A percentile compares a stretch with the other conserved stretches of the same genome.
These are phyloP conservation scores for Boloria selene DNA, from an alignment of 2,888 invertebrate species.

Conservation along the genomic window DNA sequence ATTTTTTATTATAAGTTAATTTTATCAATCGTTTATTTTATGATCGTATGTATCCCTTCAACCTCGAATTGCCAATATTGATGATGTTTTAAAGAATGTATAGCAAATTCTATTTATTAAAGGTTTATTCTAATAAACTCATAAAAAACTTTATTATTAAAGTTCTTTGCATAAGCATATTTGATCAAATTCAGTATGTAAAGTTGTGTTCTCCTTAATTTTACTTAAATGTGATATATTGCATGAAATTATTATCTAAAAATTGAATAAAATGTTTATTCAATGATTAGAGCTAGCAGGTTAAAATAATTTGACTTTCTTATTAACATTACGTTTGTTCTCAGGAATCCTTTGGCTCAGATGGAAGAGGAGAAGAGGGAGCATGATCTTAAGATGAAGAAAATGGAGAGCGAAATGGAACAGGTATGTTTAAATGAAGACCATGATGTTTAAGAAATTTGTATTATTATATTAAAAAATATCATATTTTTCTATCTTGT, in stretches of 20 bases:
- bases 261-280: constrained; percentile 3
- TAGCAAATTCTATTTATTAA: background rate
- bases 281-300: background rate
- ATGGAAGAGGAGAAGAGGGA: constrained; percentile 99
- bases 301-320: background rate
- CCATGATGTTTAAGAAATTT: background rate
- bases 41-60: no score
- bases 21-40: no score
- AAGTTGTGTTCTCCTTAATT: background rate
- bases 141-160: background rate
- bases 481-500: background rate
- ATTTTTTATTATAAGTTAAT: no score
- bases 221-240: background rate
- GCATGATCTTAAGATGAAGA: constrained; percentile 98
- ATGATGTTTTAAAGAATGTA: background rate
- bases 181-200: background rate
- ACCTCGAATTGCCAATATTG: background rate
- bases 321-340: constrained; percentile 53
- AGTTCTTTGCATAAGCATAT: background rate
- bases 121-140: no score
- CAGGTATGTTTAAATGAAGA: constrained; percentile 75
- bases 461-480: background rate
- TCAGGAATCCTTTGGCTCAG: constrained; percentile 97
- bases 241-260: constrained; percentile 8
- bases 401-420: constrained; percentile 99